Base-by-base conservation (phyloP, 2,113 vertebrate genomes). In the Macrotus californicus region DNA sequence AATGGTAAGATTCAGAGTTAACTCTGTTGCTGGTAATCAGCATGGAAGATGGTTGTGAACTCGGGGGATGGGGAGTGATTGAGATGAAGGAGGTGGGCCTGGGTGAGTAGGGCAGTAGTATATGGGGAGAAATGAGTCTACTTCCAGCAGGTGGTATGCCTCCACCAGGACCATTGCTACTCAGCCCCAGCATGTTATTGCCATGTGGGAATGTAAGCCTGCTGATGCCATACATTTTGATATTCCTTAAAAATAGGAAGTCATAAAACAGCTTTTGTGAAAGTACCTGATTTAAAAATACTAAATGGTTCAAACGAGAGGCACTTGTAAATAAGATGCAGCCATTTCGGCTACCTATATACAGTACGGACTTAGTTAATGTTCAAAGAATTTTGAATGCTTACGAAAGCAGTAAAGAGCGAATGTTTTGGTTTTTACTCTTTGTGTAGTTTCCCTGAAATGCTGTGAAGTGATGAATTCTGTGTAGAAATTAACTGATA, bases 251-350 rank as follows among this genome's bases (percentile, higher is more conserved):
- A 14, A 69, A 19, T 81, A 52, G 39, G 36, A 89, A 91, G 26
- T 61, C 12, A 36, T 85, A 31, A 91, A 73, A 29, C 31, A 88
- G 14, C 46, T 66, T 95, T 39, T 69, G 2, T 50, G 29, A 64
- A 92, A 61, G 29, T 54, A 50, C 19, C 41, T 90, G 50, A 80
- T 41, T 94, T 75, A 14, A 70, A 89, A 87, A 70, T 66, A 54
- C 0, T 12, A 3, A 22, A 11, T 46, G 41, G 46, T 48, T 81
- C 31, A 88, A 79, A 56, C 43, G 14, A 18, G 31, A 50, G 2
- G 1, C 13, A 7, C 43, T 85, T 92, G 22, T 50, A 85, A 56
- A n/a, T 36, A 54, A 83, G 22, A 12, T 72, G 6, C 6, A 80
- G 86, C 66, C 34, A 6, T 21, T 69, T 41, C 29, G 56, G 70